phyloP scores from a whole-genome alignment of 2,797 vertebrate species.

The Phyllotis vaccarum region DNA sequence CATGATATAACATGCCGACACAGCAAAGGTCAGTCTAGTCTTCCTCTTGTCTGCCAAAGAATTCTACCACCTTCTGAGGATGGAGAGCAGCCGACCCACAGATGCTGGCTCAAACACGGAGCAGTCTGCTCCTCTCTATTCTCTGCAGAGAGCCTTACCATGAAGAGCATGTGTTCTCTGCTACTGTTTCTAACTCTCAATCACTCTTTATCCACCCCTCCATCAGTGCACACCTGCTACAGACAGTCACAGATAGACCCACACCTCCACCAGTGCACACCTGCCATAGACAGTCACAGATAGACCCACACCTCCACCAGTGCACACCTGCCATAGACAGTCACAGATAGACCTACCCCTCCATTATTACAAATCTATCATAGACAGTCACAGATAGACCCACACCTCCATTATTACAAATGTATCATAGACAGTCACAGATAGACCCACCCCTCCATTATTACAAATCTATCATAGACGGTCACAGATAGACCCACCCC shows the following conservation, averaged over 20 bases:
- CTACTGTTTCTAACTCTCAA: background rate
- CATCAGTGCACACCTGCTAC: too few relatives aligned
- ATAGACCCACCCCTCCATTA: too few relatives aligned
- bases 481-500: background rate
- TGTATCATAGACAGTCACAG: too few relatives aligned
- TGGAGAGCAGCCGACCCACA: background rate
- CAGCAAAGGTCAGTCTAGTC: background rate
- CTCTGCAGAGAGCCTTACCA: background rate
- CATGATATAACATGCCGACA: too few relatives aligned
- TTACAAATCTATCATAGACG: background rate
- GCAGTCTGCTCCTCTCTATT: background rate
- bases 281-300: accelerated
- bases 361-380: too few relatives aligned
- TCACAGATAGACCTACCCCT: background rate
- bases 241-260: background rate
- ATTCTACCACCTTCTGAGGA: background rate
- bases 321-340: too few relatives aligned
- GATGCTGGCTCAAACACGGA: too few relatives aligned
- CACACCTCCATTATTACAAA: too few relatives aligned
- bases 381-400: background rate
- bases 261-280: too few relatives aligned
- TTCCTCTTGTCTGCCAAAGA: background rate
- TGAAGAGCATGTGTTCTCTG: background rate
- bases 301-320: too few relatives aligned
- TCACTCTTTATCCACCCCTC: background rate